Evolutionary conservation across 2,797 vertebrate species (phyloP), one percentile per base, ranked within the genome.

Genomic region (Austrolebias charrua): DNA sequence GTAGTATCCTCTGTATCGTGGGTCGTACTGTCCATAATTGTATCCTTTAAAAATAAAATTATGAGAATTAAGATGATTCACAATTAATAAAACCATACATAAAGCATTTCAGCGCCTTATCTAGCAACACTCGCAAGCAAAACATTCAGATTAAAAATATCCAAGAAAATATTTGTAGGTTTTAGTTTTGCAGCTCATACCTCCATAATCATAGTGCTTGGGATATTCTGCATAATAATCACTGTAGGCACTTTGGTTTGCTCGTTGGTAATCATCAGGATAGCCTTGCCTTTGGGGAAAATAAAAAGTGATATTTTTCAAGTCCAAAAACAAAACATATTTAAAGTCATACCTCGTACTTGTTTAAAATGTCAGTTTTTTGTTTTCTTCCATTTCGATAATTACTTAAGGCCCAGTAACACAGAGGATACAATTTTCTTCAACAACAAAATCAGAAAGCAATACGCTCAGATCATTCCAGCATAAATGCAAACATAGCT

Each of bases 201-300:
- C 97, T 92, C 88, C 90, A 33, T 96, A 96, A 66, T 95, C 91
- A 49, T 94, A 96, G 0, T 92, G 94, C 29, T 94, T 83, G 74
- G 93, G 91, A 55, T 95, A 97, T 46, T 92, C 92, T 80, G 93
- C 83, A 79, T 96, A 98, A 91, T 96, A 96, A 48, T 95, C 94
- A 43, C 76, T 91, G 24, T 95, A 94, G 85, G 92, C 92, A 92
- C 91, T 94, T 92, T 91, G 95, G 65, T 92, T 95, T n/a, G 93
- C 63, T 88, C 90, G 92, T 42, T 90, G 59, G 53, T 93, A 94
- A 62, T 96, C 94, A 1, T 98, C 96, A 14, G 91, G 14, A 81
- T 95, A 95, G 0, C 92, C 95, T 76, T 95, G 96, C 71, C 98
- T 99, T 58, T 19, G 60, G 60, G 24, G 24, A 61, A 60, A 67